Conservation (phyloP, 2,888 invertebrate species). For the Ormyrus rosae region DNA sequence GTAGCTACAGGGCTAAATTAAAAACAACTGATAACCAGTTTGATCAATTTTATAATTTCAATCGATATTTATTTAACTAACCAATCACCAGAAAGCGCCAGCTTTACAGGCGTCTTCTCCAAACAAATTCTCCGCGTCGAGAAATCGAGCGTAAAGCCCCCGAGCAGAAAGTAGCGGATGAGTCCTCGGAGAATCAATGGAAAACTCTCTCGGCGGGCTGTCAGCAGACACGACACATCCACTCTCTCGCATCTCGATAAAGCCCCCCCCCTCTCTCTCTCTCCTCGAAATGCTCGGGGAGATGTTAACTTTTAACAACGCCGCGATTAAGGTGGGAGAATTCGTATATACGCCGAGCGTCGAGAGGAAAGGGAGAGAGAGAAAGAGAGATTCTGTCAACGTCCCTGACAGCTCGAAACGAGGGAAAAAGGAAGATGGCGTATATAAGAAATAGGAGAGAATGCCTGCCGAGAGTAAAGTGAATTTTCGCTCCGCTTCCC, state of each 20-base stretch:
- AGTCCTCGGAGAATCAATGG: conserved; percentile 1
- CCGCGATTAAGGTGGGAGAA: conserved; percentile 27
- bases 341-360: background rate
- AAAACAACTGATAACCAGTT: too few relatives aligned
- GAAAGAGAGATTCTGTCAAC: background rate
- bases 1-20: too few relatives aligned
- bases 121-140: conserved; percentile 15
- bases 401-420: too few relatives aligned
- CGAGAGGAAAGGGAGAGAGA: background rate
- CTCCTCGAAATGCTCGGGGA: background rate
- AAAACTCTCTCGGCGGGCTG: conserved; percentile 25
- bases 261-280: too few relatives aligned
- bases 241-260: too few relatives aligned
- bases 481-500: too few relatives aligned
- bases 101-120: background rate
- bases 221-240: background rate
- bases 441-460: background rate
- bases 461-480: background rate
- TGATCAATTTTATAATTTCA: too few relatives aligned
- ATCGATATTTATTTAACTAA: too few relatives aligned
- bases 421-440: background rate
- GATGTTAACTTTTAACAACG: conserved; percentile 43
- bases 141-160: background rate
- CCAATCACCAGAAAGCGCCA: too few relatives aligned
- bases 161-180: background rate